These are phyloP conservation scores for Urechis unicinctus DNA, from an alignment of 2,888 invertebrate genomes.

Conservation along the genomic window DNA sequence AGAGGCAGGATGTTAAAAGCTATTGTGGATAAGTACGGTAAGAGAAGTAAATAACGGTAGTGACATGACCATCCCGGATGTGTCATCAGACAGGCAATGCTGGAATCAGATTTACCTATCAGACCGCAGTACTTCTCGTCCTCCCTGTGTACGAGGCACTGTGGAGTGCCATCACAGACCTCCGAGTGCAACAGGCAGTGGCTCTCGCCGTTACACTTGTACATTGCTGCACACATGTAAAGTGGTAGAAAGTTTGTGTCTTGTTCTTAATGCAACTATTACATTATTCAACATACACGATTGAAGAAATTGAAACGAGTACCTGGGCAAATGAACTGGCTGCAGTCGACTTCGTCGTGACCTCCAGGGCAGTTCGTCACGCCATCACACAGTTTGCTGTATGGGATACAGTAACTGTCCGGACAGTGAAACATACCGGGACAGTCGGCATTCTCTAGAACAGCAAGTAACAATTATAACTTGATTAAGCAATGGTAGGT, in stretches of 20 bases:
- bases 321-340: slow-evolving; percentile 14
- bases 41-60: no score
- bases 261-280: no score
- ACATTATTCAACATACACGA: no score
- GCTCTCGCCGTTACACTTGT: slow-evolving; percentile 14
- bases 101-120: slow-evolving; percentile 8
- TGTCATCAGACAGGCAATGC: not conserved
- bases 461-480: not conserved
- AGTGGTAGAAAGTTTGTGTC: no score
- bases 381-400: slow-evolving; percentile 17
- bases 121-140: slow-evolving; percentile 19
- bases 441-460: slow-evolving; percentile 14
- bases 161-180: slow-evolving; percentile 19
- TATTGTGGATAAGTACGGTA: no score
- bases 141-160: slow-evolving; percentile 15
- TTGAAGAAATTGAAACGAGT: not conserved
- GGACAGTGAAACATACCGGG: slow-evolving; percentile 22
- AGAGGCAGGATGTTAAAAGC: no score
- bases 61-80: no score
- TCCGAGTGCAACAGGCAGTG: slow-evolving; percentile 17
- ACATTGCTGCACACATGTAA: slow-evolving; percentile 8
- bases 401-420: slow-evolving; percentile 16
- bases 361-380: slow-evolving; percentile 14
- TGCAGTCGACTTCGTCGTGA: slow-evolving; percentile 17
- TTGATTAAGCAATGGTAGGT: not conserved